A percentile compares a stretch with the other conserved stretches of the same genome.
Evolutionary conservation across 1,140 invertebrate genomes (phyloP).

Genomic region (Danaus melanippus): DNA sequence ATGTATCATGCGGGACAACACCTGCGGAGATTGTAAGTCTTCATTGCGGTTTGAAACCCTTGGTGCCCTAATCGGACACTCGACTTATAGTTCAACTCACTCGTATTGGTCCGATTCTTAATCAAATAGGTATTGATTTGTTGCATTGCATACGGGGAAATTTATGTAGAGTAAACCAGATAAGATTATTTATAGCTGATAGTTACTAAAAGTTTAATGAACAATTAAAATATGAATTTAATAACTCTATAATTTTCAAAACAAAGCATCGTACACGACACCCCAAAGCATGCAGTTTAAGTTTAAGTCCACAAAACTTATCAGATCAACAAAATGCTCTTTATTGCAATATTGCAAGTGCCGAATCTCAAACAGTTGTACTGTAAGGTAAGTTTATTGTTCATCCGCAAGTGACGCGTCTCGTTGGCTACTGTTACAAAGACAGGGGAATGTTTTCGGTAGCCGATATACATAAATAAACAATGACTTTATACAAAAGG

Average conservation of each 20-base stretch:
- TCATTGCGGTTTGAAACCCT: slow-evolving; percentile 47
- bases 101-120: slow-evolving; percentile 14
- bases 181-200: no score
- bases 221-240: no score
- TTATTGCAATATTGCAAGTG: no score
- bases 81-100: slow-evolving; percentile 9
- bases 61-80: slow-evolving; percentile 20
- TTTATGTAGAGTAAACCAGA: no score
- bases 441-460: slow-evolving; percentile 36
- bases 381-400: slow-evolving; percentile 18
- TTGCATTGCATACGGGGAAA: no score
- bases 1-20: slow-evolving; percentile 41
- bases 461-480: slow-evolving; percentile 22
- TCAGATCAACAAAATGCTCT: no score
- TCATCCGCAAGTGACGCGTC: slow-evolving; percentile 31
- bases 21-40: slow-evolving; percentile 61
- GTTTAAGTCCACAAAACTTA: no score
- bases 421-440: slow-evolving; percentile 34
- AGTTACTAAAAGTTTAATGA: no score
- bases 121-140: no score
- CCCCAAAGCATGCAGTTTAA: no score
- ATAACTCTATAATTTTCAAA: no score
- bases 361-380: background rate
- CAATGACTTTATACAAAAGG: slow-evolving; percentile 1
- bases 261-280: no score